Percentiles rank a stretch among this genome's conserved stretches.
These are phyloP conservation scores for Heliconius hewitsoni DNA, from an alignment of 1,140 invertebrate species.

Conservation along the genomic window DNA sequence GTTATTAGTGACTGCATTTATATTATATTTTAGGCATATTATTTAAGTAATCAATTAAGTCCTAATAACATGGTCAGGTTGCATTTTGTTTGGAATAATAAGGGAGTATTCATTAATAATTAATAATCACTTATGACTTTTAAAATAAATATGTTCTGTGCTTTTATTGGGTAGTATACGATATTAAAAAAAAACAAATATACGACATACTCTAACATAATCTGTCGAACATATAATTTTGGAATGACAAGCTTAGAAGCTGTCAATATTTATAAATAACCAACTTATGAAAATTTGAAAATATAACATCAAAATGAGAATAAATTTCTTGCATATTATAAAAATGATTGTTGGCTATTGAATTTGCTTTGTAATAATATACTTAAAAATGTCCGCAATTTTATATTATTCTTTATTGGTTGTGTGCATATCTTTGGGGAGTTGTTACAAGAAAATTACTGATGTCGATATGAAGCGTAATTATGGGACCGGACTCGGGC, in stretches of 20 bases:
- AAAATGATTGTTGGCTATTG: neutral
- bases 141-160: no score
- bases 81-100: no score
- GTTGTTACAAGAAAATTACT: slow-evolving; percentile 60
- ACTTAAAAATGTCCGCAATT: slow-evolving; percentile 38
- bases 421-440: slow-evolving; percentile 56
- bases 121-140: no score
- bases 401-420: slow-evolving; percentile 58
- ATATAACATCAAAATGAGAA: neutral
- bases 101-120: no score
- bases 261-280: neutral
- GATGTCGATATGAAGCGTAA: slow-evolving; percentile 55
- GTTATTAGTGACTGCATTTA: no score
- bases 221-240: neutral
- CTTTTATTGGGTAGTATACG: neutral
- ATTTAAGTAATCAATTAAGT: no score
- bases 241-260: neutral
- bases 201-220: neutral
- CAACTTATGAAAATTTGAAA: neutral
- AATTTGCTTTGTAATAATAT: neutral
- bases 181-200: neutral
- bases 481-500: slow-evolving; percentile 63
- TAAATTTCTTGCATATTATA: neutral
- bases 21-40: no score
- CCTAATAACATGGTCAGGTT: no score